Base-by-base conservation (phyloP, 2,113 vertebrate genomes). In the Phrynosoma blainvillii region DNA sequence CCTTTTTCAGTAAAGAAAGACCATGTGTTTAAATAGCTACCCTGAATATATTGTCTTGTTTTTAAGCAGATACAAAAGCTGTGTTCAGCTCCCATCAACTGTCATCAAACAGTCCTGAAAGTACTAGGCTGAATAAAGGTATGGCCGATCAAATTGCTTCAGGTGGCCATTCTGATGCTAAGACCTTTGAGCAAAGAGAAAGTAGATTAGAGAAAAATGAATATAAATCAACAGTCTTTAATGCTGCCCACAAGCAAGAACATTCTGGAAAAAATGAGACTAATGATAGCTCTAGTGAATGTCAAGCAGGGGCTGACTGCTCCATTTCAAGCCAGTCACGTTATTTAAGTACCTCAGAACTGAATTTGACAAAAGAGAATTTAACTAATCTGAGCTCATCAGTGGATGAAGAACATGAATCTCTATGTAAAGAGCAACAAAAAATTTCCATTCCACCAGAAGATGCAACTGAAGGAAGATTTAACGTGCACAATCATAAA, bases 331-430 rank as follows among this genome's bases (percentile, higher is more conserved):
- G 76, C 80, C 89, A 93, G 75, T 92, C 89, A 18, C 42, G 30
- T 79, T 94, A 79, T 76, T 9, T 83, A 73, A 90, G 0, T 87
- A 84, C 74, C 77, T 90, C 93, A 82, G 89, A 93, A 59, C 91
- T 94, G 47, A 86, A 89, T 18, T 52, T 88, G 23, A 66, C 88
- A n/a, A 85, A 90, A 81, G 91, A 91, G 89, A 93, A 65, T 59
- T n/a, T 91, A 54, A 36, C 4, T 75, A 85, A 66, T 47, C 82
- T 94, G 59, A 88, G 27, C 88, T 92, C 88, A 76, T 90, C 88
- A 42, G 56, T 92, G 83, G 93, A 94, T 85, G 90, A 92, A 84
- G 75, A 90, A 70, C 62, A 88, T 90, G 93, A 92, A 65, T 87
- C 83, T 14, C 82, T 76, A 18, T 71, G 87, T 62, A 82, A 91